Base-by-base conservation (phyloP, 1,140 invertebrate genomes). In the Metopolophium dirhodum region DNA sequence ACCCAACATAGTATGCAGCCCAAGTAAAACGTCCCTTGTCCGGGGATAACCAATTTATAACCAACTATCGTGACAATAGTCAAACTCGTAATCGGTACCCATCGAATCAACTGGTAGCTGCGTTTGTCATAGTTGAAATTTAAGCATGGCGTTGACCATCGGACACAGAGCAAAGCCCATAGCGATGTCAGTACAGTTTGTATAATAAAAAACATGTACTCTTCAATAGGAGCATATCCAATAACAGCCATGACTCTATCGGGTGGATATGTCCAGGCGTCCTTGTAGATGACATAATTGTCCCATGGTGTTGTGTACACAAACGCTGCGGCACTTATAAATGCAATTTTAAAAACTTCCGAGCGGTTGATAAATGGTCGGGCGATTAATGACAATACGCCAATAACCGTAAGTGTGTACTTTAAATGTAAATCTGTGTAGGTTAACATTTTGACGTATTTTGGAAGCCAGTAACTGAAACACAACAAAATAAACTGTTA, bases 161-260 rank as follows among this genome's bases (percentile, higher is more conserved):
- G 61, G 7, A 77, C 35, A 77, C 90, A 91, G 18, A 91, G 37
- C 30, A 91, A 37, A n/a, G 90, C 11, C 90, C 90, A 91, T 23
- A 91, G 9, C 0, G 37, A 45, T 45, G 90, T 91, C 20, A 91
- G 3, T 22, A 82, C 68, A 0, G 61, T 91, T n/a, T 91, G 90
- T 47, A 82, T 22, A 14, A 91, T 1, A n/a, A 91, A 91, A 77
- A 91, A 91, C 41, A 77, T 49, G 22, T 49, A 91, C 20, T 91
- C 90, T 77, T 91, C 90, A n/a, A 91, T 47, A n/a, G 90, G 90
- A 20, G 82, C 45, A 47, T 49, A 91, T n/a, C 90, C 90, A 23
- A 91, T 22, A 23, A 35, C 0, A 35, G 41, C 41, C 22, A 45
- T 35, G 7, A 91, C 26, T 49, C n/a, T 91, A 2, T 77, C n/a